A percentile compares a stretch with the other conserved stretches of the same genome.
phyloP scores from a whole-genome alignment of 53 echinoderm and acorn worm species.

The Patiria pectinifera region DNA sequence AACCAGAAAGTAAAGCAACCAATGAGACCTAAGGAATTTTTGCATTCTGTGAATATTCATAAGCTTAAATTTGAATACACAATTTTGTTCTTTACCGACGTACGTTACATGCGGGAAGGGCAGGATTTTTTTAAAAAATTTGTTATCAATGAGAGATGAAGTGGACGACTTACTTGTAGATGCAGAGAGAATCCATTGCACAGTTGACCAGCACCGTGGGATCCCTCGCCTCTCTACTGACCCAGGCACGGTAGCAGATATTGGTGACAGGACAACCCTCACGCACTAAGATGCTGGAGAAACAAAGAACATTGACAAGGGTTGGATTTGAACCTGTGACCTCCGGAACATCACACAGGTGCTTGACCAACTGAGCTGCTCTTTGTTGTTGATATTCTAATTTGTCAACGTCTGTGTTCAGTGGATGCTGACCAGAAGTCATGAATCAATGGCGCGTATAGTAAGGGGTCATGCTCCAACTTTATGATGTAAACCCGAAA shows the following conservation, averaged over 20 bases:
- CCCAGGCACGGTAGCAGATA: constrained; percentile 89
- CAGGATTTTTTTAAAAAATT: background rate
- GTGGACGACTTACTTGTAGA: constrained; percentile 77
- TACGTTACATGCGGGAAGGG: background rate
- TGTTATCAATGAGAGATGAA: background rate
- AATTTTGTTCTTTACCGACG: background rate
- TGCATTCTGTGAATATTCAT: background rate
- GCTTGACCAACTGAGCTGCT: no score
- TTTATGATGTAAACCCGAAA: no score
- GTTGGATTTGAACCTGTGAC: background rate
- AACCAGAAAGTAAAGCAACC: no score
- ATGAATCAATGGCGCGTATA: no score
- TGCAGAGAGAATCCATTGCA: constrained; percentile 92
- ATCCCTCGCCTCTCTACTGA: constrained; percentile 90
- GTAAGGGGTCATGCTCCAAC: no score
- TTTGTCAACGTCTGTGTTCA: no score
- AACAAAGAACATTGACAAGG: background rate
- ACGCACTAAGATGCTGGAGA: constrained; percentile 78
- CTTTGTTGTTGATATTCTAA: no score
- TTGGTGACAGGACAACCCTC: constrained; percentile 91
- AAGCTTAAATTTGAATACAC: background rate
- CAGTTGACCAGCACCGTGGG: constrained; percentile 94
- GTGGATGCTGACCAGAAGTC: no score
- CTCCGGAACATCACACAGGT: no score
- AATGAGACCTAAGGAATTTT: background rate